phyloP scores from a whole-genome alignment of 1,140 invertebrate genomes.

The Megalopta genalis region DNA sequence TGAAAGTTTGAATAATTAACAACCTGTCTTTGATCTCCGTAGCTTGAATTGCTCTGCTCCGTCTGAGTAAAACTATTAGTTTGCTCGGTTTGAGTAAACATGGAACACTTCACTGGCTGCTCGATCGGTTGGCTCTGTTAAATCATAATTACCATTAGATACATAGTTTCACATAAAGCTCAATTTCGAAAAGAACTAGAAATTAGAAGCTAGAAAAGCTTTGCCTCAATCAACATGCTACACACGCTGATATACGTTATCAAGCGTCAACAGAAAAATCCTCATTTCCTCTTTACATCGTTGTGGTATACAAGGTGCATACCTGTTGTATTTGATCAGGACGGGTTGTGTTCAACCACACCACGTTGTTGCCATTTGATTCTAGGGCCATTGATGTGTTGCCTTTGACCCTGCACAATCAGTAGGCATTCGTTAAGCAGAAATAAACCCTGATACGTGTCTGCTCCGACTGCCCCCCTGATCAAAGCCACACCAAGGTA shows the following conservation, averaged over 20 bases:
- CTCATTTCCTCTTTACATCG: slow-evolving; percentile 20
- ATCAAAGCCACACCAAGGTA: slow-evolving; percentile 53
- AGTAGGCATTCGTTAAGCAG: slow-evolving; percentile 55
- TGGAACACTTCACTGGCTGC: slow-evolving; percentile 76
- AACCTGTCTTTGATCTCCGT: slow-evolving; percentile 73
- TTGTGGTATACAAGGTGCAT: slow-evolving; percentile 56
- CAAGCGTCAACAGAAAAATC: slow-evolving; percentile 8
- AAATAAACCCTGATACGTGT: slow-evolving; percentile 11
- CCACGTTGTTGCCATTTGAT: slow-evolving; percentile 77
- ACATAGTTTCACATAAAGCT: slow-evolving; percentile 19
- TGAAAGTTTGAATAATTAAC: slow-evolving; percentile 18
- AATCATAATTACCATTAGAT: slow-evolving; percentile 49
- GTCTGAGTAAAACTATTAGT: slow-evolving; percentile 79
- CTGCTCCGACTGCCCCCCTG: slow-evolving; percentile 25
- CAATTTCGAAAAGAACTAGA: slow-evolving; percentile 7
- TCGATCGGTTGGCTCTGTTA: slow-evolving; percentile 69
- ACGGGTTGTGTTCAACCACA: slow-evolving; percentile 74
- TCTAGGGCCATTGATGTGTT: slow-evolving; percentile 77
- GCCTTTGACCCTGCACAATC: slow-evolving; percentile 73
- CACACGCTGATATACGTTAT: slow-evolving; percentile 24
- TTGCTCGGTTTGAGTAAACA: slow-evolving; percentile 78
- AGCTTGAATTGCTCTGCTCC: slow-evolving; percentile 75
- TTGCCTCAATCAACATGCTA: slow-evolving; percentile 52
- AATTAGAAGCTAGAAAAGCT: slow-evolving; percentile 1
- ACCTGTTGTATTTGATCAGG: slow-evolving; percentile 77